phyloP scores from a whole-genome alignment of 1,140 invertebrate genomes.

The Adoxophyes honmai region DNA sequence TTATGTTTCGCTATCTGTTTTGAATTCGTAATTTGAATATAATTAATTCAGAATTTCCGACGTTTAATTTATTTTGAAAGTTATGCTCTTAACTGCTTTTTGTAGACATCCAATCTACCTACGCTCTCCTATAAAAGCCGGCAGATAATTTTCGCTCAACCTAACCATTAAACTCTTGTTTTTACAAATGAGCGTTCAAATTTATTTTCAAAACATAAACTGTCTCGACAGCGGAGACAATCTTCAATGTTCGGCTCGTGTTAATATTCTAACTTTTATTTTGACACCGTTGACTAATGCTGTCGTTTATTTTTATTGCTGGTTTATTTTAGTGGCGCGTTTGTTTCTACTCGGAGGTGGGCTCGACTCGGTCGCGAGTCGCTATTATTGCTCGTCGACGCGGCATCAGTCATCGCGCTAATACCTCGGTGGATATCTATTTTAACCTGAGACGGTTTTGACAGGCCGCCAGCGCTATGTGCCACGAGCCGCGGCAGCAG shows the following conservation, averaged over 20 bases:
- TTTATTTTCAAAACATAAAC: conserved; percentile 25
- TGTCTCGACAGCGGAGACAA: conserved; percentile 23
- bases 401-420: conserved; percentile 67
- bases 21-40: conserved; percentile 55
- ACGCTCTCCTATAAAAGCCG: conserved; percentile 15
- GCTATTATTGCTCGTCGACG: conserved; percentile 66
- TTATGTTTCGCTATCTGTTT: conserved; percentile 55
- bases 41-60: conserved; percentile 43
- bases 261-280: conserved; percentile 64
- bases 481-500: conserved; percentile 9
- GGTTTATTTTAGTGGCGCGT: conserved; percentile 63
- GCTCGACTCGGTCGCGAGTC: conserved; percentile 27
- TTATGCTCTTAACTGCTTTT: conserved; percentile 18
- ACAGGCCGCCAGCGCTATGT: conserved; percentile 44
- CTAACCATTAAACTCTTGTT: conserved; percentile 19
- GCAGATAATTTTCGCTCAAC: conserved; percentile 18
- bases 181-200: conserved; percentile 21
- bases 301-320: conserved; percentile 72
- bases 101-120: conserved; percentile 1
- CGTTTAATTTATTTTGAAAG: conserved; percentile 37
- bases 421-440: conserved; percentile 66
- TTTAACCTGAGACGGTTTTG: conserved; percentile 57
- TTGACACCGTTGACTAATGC: conserved; percentile 73
- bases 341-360: conserved; percentile 45
- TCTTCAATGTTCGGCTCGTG: conserved; percentile 39